Percentiles rank a stretch among this genome's conserved stretches.
phyloP scores from a whole-genome alignment of 2,113 vertebrate species.

The Aptenodytes forsteri region DNA sequence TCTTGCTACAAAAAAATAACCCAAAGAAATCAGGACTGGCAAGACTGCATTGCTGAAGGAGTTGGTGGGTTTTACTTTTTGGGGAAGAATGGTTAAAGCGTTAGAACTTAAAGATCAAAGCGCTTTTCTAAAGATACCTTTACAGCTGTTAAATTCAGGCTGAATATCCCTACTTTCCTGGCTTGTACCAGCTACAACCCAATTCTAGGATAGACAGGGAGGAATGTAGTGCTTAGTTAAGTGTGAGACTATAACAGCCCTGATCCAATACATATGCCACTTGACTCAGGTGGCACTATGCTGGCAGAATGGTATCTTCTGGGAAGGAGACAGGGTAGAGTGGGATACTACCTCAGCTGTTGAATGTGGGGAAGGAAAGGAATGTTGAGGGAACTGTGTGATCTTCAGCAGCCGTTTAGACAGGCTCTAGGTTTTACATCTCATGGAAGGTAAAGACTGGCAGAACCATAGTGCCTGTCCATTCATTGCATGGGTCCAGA shows the following conservation, averaged over 20 bases:
- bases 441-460: neutral
- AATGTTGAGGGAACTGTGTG: neutral
- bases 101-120: neutral
- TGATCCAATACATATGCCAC: rapidly evolving
- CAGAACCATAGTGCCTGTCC: rapidly evolving
- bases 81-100: neutral
- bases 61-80: neutral
- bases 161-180: neutral
- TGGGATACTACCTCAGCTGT: neutral
- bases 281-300: neutral
- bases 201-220: neutral
- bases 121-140: neutral
- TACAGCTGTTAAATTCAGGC: neutral
- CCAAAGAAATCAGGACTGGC: neutral
- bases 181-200: neutral
- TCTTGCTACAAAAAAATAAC: neutral
- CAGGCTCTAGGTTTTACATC: neutral
- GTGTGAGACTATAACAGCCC: neutral
- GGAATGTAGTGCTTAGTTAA: neutral
- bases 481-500: neutral
- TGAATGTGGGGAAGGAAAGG: neutral
- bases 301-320: neutral
- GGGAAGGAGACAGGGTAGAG: neutral
- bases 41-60: neutral
- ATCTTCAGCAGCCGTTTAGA: neutral